Conservation (phyloP, 2,113 vertebrate species). For the Dasyurus viverrinus region DNA sequence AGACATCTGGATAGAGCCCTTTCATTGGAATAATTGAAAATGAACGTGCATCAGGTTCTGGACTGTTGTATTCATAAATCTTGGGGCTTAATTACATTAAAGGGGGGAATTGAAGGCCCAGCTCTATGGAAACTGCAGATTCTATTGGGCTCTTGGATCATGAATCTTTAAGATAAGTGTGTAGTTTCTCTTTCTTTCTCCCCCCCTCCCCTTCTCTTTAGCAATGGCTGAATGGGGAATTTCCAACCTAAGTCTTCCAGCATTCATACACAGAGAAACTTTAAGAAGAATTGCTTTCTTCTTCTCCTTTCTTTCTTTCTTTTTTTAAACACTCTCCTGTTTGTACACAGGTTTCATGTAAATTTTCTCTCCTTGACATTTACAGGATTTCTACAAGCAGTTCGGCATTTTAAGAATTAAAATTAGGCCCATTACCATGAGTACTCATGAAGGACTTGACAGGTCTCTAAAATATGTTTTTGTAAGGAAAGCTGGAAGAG, state of each 20-base stretch:
- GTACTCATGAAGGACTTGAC: neutral
- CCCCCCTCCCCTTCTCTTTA: constrained; percentile 45
- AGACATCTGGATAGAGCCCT: constrained; percentile 93
- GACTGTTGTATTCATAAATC: constrained; percentile 95
- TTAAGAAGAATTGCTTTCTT: constrained; percentile 49
- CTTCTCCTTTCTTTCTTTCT: neutral
- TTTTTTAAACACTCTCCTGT: constrained; percentile 5
- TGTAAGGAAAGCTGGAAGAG: constrained; percentile 38
- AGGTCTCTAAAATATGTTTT: neutral
- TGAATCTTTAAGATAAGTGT: constrained; percentile 89
- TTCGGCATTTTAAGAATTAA: neutral
- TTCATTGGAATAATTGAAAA: constrained; percentile 93
- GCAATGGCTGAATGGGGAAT: constrained; percentile 77
- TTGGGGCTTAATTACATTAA: constrained; percentile 98
- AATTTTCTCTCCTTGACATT: fast-evolving
- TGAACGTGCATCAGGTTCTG: constrained; percentile 98
- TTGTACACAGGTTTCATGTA: fast-evolving
- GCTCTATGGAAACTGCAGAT: constrained; percentile 93
- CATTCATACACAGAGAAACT: constrained; percentile 53
- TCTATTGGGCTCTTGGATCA: constrained; percentile 91
- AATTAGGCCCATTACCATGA: neutral
- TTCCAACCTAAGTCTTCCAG: constrained; percentile 72
- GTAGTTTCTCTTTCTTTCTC: constrained; percentile 76
- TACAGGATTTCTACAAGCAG: neutral
- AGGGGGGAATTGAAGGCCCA: constrained; percentile 90